A percentile compares a stretch with the other conserved stretches of the same genome.
Conservation (phyloP, 2,797 vertebrate genomes). For the Sandelia bainsii region DNA sequence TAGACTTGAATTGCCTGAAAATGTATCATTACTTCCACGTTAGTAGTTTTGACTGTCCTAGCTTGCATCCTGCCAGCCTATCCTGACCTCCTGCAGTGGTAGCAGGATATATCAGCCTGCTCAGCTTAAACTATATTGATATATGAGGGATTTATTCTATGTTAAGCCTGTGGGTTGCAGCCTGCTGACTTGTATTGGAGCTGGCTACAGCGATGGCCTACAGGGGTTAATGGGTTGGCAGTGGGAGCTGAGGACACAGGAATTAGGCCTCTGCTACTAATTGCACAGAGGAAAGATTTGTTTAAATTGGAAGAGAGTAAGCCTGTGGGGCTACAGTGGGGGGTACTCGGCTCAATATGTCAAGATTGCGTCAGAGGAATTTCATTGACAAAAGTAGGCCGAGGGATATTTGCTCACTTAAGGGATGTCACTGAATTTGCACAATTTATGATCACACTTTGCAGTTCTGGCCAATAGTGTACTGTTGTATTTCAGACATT, state of each 20-base stretch:
- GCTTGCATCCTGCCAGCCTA: constrained; percentile 52
- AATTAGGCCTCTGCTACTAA: constrained; percentile 71
- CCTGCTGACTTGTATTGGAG: constrained; percentile 57
- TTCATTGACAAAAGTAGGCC: constrained; percentile 35
- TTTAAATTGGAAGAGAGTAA: constrained; percentile 53
- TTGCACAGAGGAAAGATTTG: constrained; percentile 62
- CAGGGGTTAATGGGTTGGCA: constrained; percentile 62
- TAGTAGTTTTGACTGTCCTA: constrained; percentile 39
- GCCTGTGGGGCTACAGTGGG: constrained; percentile 43
- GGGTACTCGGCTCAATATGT: constrained; percentile 29
- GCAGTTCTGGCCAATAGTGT: background rate
- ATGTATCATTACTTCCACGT: constrained; percentile 35
- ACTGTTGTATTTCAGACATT: background rate
- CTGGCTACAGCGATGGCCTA: constrained; percentile 30
- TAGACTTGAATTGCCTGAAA: background rate
- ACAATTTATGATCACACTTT: background rate
- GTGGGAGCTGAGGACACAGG: constrained; percentile 60
- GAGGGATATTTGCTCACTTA: constrained; percentile 23
- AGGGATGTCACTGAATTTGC: constrained; percentile 7
- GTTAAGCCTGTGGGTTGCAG: constrained; percentile 52
- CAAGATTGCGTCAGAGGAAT: constrained; percentile 11
- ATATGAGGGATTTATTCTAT: constrained; percentile 61
- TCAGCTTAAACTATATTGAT: constrained; percentile 65
- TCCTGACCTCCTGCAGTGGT: constrained; percentile 40
- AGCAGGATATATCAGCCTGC: constrained; percentile 60